A percentile compares a stretch with the other conserved stretches of the same genome.
Conservation (phyloP, 2,797 vertebrate species). For the Crenichthys baileyi region DNA sequence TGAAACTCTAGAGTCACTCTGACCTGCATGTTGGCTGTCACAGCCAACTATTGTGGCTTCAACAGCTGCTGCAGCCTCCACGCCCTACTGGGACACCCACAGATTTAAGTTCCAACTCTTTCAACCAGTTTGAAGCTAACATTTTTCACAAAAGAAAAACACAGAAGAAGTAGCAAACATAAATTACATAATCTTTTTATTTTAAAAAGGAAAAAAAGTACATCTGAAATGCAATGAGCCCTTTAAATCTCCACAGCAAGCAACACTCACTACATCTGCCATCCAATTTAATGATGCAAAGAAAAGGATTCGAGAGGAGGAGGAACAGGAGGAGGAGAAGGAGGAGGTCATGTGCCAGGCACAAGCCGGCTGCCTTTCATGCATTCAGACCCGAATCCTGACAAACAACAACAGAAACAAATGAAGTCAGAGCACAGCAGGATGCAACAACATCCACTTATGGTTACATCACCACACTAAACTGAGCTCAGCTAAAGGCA, state of each 20-base stretch:
- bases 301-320: constrained; percentile 33
- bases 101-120: background rate
- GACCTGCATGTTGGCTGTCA: constrained; percentile 55
- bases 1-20: constrained; percentile 40
- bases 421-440: constrained; percentile 9
- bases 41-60: constrained; percentile 41
- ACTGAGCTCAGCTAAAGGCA: background rate
- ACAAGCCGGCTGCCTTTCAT: constrained; percentile 73
- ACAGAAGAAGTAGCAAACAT: background rate
- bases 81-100: constrained; percentile 33
- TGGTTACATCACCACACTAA: background rate
- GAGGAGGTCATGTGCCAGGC: constrained; percentile 63
- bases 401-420: constrained; percentile 43
- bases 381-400: constrained; percentile 55
- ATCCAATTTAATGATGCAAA: constrained; percentile 66
- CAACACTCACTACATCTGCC: constrained; percentile 74
- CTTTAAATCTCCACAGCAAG: constrained; percentile 73
- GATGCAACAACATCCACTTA: background rate
- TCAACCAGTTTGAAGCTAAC: background rate
- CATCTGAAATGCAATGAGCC: constrained; percentile 59
- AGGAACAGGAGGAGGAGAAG: constrained; percentile 28
- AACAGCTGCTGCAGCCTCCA: constrained; percentile 62
- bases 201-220: constrained; percentile 8
- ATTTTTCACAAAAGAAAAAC: background rate
- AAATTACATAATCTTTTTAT: background rate